Conservation (phyloP, 2,888 invertebrate genomes). For the Epistrophe grossulariae region DNA sequence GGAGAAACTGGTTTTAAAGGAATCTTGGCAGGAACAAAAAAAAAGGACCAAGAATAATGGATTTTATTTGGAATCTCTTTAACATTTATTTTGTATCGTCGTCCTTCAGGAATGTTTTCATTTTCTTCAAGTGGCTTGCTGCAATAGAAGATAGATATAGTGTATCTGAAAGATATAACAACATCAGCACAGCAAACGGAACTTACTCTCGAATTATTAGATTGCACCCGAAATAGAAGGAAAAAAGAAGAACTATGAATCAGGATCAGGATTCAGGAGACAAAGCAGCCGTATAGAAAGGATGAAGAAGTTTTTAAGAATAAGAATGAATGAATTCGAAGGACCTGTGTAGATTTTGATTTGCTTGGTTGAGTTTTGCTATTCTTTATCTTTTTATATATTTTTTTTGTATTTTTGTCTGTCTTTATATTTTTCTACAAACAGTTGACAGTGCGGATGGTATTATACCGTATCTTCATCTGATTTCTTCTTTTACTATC, state of each 20-base stretch:
- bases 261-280: conserved; percentile 38
- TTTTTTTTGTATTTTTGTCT: conserved; percentile 14
- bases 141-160: conserved; percentile 14
- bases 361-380: conserved; percentile 69
- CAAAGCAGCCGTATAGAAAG: conserved; percentile 26
- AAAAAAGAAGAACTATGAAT: conserved; percentile 26
- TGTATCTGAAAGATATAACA: conserved; percentile 4
- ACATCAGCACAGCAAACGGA: conserved; percentile 32
- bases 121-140: conserved; percentile 73
- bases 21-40: neutral
- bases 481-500: conserved; percentile 62
- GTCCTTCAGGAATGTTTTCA: conserved; percentile 62
- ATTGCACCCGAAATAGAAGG: conserved; percentile 56
- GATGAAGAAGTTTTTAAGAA: conserved; percentile 21
- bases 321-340: conserved; percentile 2
- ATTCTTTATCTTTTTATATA: conserved; percentile 47
- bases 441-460: conserved; percentile 73
- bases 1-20: conserved; percentile 7
- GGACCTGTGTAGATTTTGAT: conserved; percentile 72
- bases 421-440: conserved; percentile 44
- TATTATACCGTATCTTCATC: conserved; percentile 73
- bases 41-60: conserved; percentile 51
- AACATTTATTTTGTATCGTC: conserved; percentile 57
- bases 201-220: conserved; percentile 68
- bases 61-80: conserved; percentile 66